Base-by-base conservation (phyloP, 2,797 vertebrate genomes). In the Acrossocheilus fasciatus region DNA sequence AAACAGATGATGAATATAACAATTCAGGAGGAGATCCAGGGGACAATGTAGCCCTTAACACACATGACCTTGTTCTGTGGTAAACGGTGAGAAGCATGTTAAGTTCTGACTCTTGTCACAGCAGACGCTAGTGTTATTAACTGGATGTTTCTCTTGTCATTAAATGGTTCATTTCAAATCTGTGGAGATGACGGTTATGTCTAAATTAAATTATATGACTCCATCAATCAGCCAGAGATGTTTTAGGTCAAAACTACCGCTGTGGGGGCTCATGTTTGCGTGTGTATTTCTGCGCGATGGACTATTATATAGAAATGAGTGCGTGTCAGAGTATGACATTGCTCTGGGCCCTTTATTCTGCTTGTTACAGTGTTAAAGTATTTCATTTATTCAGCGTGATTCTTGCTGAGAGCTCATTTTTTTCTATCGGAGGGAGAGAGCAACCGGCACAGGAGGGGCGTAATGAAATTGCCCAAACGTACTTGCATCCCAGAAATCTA, bases 401-500 rank as follows among this genome's bases (percentile, higher is more conserved):
- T 93, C 93, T 96, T 94, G 95, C 95, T 93, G 95, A 96, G 95
- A 95, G 95, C 95, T 96, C 95, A 94, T 95, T 90, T 95, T 95
- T 96, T 95, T 89, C 87, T 88, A 95, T 95, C 93, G 92, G 90
- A 91, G 94, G 94, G 94, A 95, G 95, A 95, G 93, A 94, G 95
- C 91, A 93, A 92, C 92, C 94, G 91, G 93, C 94, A 96, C 94
- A 95, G 92, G 93, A 94, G 94, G 94, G 94, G 94, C 93, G 92
- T 96, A 96, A 96, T 96, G 96, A 96, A 96, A 96, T 96, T 95
- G 95, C 94, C 95, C 96, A 95, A 96, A 96, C 95, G 95, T 93
- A 94, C 95, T 95, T 95, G 95, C 95, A 94, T 95, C 94, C 92
- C 89, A 93, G 94, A 96, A 96, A 96, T 79, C 95, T 95, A 96